Percentiles rank a stretch among this genome's conserved stretches.
phyloP scores from a whole-genome alignment of 2,888 invertebrate genomes.

The Apodemia mormo region DNA sequence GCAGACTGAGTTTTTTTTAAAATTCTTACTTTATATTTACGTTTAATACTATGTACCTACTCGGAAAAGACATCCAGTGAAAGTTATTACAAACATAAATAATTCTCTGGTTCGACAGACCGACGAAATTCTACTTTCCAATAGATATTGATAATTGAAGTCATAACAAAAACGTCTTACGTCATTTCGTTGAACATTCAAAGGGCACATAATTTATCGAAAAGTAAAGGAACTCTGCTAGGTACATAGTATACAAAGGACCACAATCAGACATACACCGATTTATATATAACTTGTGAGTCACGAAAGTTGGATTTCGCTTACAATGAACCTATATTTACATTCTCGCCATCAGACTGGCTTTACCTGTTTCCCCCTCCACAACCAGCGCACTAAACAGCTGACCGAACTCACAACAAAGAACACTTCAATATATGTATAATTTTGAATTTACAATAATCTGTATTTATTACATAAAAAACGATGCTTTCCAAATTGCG shows the following conservation, averaged over 20 bases:
- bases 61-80: no score
- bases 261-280: not conserved
- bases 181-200: not conserved
- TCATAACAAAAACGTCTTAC: not conserved
- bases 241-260: not conserved
- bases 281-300: constrained; percentile 5
- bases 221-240: not conserved
- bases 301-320: constrained; percentile 16
- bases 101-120: no score
- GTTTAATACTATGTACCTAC: no score
- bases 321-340: constrained; percentile 15
- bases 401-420: constrained; percentile 74
- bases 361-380: constrained; percentile 54
- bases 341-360: constrained; percentile 44
- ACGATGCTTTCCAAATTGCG: not conserved
- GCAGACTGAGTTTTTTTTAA: no score
- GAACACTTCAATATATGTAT: constrained; percentile 51
- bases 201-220: not conserved
- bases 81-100: no score
- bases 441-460: constrained; percentile 9
- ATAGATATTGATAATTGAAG: not conserved
- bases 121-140: no score
- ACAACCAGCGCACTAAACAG: constrained; percentile 55
- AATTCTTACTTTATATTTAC: no score
- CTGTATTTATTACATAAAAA: not conserved